Base-by-base conservation (phyloP, 2,888 invertebrate species). In the Parnassius smintheus region DNA sequence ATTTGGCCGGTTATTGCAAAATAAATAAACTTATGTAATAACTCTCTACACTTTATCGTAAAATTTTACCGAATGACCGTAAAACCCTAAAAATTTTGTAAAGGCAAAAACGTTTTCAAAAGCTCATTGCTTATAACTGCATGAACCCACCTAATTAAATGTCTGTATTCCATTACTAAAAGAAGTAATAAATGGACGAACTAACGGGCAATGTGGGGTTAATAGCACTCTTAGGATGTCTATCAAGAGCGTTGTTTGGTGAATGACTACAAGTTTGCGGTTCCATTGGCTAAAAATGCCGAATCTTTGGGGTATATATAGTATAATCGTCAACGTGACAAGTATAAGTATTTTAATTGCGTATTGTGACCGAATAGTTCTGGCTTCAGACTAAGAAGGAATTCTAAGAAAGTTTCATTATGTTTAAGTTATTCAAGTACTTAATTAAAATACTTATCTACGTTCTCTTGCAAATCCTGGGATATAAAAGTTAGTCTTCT, bases 141-240 rank as follows among this genome's bases (percentile, higher is more conserved):
- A 56, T 46, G 48, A 56, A 56, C 35, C 48, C 46, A 56, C 48
- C 46, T 45, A 49, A 11, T 58, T 58, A 44, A 50, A 58, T 58
- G 57, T 41, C 42, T 13, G 50, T 42, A 58, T 50, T 58, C 57
- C 57, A 58, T 58, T 58, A 58, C 49, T 22, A 41, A 50, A 50
- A 58, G 49, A 58, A 18, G 57, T 49, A 58, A 58, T 58, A 58
- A 58, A 58, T 58, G 57, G 50, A 50, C 35, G 49, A 18, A 35
- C 49, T 41, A 58, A 42, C 50, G 49, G 57, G 9, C 57, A 50
- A 18, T 13, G 44, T 22, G 9, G 8, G 50, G n/a, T 13, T 58
- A 58, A 58, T 50, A 50, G 50, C 10, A 49, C 56, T n/a, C 18
- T 13, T 41, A 9, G 57, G 49, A 57, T 42, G 49, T 12, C n/a